A percentile compares a stretch with the other conserved stretches of the same genome.
Evolutionary conservation across 92 coral and sea anemone genomes (phyloP).

Genomic region (Zoanthus gigantus): DNA sequence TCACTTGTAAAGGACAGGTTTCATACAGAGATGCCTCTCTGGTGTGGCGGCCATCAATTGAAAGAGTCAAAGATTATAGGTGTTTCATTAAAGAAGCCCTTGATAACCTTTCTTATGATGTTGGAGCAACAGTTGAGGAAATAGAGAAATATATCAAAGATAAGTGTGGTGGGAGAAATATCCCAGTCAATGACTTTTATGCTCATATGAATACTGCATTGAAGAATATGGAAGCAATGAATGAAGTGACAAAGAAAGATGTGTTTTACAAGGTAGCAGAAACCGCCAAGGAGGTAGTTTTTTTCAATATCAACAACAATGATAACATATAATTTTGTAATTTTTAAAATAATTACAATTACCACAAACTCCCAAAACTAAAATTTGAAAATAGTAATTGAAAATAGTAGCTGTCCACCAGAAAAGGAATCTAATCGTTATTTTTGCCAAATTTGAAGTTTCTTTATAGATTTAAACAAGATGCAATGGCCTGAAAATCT

Average conservation of each 20-base stretch:
- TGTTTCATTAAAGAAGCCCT: slow-evolving; percentile 59
- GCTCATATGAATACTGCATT: slow-evolving; percentile 11
- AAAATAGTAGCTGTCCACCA: too few relatives aligned
- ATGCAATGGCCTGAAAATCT: too few relatives aligned
- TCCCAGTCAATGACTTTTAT: slow-evolving; percentile 10
- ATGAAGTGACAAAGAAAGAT: slow-evolving; percentile 63
- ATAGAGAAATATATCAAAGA: slow-evolving; percentile 24
- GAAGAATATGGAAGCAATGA: slow-evolving; percentile 11
- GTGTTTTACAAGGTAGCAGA: slow-evolving; percentile 72
- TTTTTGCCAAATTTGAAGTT: too few relatives aligned
- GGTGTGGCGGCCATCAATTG: slow-evolving; percentile 33
- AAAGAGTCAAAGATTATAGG: slow-evolving; percentile 41
- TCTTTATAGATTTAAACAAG: too few relatives aligned
- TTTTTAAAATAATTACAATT: too few relatives aligned
- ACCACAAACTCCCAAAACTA: too few relatives aligned
- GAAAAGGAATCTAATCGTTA: too few relatives aligned
- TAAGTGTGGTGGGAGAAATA: slow-evolving; percentile 1
- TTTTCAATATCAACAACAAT: neutral
- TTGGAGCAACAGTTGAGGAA: slow-evolving; percentile 28
- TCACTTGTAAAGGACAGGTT: slow-evolving; percentile 76
- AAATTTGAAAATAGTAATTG: too few relatives aligned
- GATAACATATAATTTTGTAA: too few relatives aligned
- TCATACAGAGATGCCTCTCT: slow-evolving; percentile 70
- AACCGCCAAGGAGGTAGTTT: slow-evolving; percentile 64
- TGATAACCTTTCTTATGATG: slow-evolving; percentile 43